Percentiles rank a stretch among this genome's conserved stretches.
Conservation (phyloP, 1,140 invertebrate genomes). For the Drosophila bocki region DNA sequence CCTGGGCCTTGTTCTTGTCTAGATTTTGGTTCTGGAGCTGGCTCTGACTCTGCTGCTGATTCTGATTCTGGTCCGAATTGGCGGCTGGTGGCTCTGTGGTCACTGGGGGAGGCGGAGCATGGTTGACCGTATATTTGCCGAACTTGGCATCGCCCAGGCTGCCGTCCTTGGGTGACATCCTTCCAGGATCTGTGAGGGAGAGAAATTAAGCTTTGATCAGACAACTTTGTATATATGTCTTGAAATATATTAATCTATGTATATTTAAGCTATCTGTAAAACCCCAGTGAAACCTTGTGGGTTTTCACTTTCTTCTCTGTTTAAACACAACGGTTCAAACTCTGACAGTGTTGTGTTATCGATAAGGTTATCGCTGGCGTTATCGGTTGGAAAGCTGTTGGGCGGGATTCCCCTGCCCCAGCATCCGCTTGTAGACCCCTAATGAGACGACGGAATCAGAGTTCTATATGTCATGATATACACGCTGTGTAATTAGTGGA, state of each 20-base stretch:
- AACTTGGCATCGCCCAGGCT: constrained; percentile 51
- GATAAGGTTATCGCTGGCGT: not conserved
- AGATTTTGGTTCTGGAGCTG: not conserved
- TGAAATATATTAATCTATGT: not conserved
- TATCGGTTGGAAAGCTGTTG: not conserved
- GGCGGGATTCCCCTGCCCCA: not conserved
- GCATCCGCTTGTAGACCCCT: constrained; percentile 29
- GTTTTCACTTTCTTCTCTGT: too few species aligned
- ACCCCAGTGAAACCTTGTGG: too few species aligned
- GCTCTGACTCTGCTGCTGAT: not conserved
- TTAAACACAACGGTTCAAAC: not conserved
- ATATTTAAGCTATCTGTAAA: not conserved
- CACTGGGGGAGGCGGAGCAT: constrained; percentile 14
- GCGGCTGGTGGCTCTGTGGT: not conserved
- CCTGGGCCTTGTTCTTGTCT: constrained; percentile 15
- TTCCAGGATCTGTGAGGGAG: not conserved
- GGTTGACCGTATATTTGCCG: constrained; percentile 57
- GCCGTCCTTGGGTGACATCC: constrained; percentile 67
- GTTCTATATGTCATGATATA: constrained; percentile 7
- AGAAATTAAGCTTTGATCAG: not conserved
- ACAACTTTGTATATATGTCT: not conserved
- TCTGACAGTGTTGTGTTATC: not conserved
- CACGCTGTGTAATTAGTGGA: constrained; percentile 26
- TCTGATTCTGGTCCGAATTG: not conserved
- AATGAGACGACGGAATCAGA: constrained; percentile 24